Evolutionary conservation across 30 jellyfish, hydroid and myxozoan species (phyloP), one percentile per base, ranked within the genome.

Genomic region (Morbakka virulenta): DNA sequence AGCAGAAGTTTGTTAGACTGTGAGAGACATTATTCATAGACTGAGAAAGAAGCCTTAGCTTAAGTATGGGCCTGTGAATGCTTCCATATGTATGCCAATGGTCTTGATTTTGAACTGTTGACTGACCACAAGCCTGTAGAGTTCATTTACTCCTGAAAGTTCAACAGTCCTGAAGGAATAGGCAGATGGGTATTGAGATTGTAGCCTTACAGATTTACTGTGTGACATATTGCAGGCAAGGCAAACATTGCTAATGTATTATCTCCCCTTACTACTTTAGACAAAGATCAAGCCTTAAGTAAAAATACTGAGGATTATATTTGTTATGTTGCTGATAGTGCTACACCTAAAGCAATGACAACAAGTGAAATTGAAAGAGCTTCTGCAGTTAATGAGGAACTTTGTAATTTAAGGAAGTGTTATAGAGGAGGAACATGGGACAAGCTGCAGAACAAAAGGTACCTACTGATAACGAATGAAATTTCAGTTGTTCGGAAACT

Each of bases 261-360:
- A 53, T 71, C 72, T 47, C 70, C 28, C 28, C 72, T 61, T n/a
- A n/a, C n/a, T n/a, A n/a, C n/a, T n/a, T n/a, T n/a, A n/a, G n/a
- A n/a, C n/a, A n/a, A n/a, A n/a, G n/a, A n/a, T n/a, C n/a, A n/a
- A n/a, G 87, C n/a, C n/a, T n/a, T n/a, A n/a, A n/a, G n/a, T n/a
- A n/a, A n/a, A n/a, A n/a, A n/a, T n/a, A n/a, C n/a, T n/a, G n/a
- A n/a, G n/a, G n/a, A n/a, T n/a, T n/a, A n/a, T n/a, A n/a, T n/a
- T n/a, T n/a, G n/a, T n/a, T n/a, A n/a, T n/a, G n/a, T n/a, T n/a
- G n/a, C n/a, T n/a, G n/a, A n/a, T n/a, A n/a, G n/a, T n/a, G n/a
- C 93, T 33, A 81, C 76, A 11, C 86, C 87, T 3, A 53, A 1
- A 61, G 93, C 85, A 21, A 20, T 81, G 74, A 50, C 85, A 69